Conservation (phyloP, 1,140 invertebrate genomes). For the Cecropterus lyciades region DNA sequence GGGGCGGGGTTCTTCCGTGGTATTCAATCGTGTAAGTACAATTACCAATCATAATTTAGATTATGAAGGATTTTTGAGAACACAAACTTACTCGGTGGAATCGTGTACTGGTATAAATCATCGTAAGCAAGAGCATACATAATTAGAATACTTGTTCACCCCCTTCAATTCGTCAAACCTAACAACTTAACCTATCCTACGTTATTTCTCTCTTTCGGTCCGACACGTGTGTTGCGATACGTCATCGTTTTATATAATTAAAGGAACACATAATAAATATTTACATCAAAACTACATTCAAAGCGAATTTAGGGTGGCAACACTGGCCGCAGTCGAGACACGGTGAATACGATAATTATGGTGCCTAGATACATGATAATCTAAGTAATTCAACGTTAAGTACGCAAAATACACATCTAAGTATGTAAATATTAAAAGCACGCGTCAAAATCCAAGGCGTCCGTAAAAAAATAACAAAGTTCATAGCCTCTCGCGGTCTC, state of each 20-base stretch:
- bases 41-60: neutral
- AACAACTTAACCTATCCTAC: constrained; percentile 12
- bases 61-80: no score
- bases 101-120: neutral
- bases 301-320: constrained; percentile 15
- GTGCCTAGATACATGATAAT: neutral
- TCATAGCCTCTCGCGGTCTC: neutral
- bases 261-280: constrained; percentile 34
- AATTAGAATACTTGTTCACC: neutral
- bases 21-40: neutral
- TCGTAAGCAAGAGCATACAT: neutral
- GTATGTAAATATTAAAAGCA: neutral
- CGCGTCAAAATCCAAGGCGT: neutral
- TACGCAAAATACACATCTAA: neutral
- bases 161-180: neutral
- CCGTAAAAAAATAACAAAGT: neutral
- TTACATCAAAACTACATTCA: constrained; percentile 21
- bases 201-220: constrained; percentile 6
- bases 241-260: constrained; percentile 9
- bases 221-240: constrained; percentile 9
- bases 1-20: neutral
- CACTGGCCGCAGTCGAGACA: neutral
- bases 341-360: neutral
- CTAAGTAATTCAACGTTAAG: constrained; percentile 1
- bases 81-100: neutral